These are phyloP conservation scores for Apomyelois bistriatella DNA, from an alignment of 2,888 invertebrate species.

Conservation along the genomic window DNA sequence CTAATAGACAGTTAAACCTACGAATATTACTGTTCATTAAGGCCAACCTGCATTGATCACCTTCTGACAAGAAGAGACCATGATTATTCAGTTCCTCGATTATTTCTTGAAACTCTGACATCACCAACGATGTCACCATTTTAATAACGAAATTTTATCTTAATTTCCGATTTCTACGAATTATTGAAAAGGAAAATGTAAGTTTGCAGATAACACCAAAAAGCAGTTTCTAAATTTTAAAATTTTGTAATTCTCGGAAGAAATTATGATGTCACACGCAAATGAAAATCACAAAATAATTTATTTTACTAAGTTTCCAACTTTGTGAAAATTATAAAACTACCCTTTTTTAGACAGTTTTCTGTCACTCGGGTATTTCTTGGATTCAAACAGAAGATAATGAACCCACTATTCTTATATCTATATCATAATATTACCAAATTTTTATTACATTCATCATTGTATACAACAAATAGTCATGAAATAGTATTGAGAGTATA, in stretches of 20 bases:
- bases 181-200: constrained; percentile 12
- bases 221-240: constrained; percentile 12
- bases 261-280: background rate
- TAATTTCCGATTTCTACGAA: constrained; percentile 8
- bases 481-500: no score
- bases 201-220: constrained; percentile 12
- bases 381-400: no score
- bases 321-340: no score
- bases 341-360: no score
- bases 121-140: constrained; percentile 14
- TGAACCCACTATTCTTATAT: no score
- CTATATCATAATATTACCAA: no score
- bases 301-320: no score
- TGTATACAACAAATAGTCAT: no score
- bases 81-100: background rate
- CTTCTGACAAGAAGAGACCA: background rate
- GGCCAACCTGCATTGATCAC: background rate
- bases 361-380: no score
- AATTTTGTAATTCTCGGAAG: constrained; percentile 16
- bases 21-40: background rate
- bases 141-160: constrained; percentile 6
- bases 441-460: no score
- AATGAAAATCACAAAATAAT: background rate
- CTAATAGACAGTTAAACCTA: background rate
- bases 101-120: constrained; percentile 17